A percentile compares a stretch with the other conserved stretches of the same genome.
phyloP scores from a whole-genome alignment of 2,888 invertebrate species.

The Acanthosepion lycidas region DNA sequence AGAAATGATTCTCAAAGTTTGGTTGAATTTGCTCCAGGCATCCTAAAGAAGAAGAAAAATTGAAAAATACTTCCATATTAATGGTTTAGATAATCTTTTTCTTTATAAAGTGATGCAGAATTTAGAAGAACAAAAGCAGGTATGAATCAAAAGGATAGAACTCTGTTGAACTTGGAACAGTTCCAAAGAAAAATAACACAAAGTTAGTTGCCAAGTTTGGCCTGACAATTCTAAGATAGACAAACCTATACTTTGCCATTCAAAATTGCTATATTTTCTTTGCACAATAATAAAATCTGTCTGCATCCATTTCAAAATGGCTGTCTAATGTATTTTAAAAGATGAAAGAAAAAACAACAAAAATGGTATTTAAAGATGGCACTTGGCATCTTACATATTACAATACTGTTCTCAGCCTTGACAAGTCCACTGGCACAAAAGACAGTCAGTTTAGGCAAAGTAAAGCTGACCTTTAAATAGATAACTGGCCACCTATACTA shows the following conservation, averaged over 20 bases:
- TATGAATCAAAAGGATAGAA: conserved; percentile 4
- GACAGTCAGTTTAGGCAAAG: neutral
- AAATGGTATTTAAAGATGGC: neutral
- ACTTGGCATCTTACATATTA: neutral
- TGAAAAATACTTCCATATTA: neutral
- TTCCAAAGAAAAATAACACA: neutral
- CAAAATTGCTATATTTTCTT: conserved; percentile 4
- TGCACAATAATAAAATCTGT: neutral
- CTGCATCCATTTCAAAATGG: neutral
- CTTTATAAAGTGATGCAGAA: neutral
- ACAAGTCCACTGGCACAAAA: neutral
- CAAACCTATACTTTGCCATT: neutral
- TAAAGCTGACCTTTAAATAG: neutral
- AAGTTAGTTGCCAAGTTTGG: neutral
- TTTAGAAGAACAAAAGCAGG: neutral
- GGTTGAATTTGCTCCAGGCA: neutral
- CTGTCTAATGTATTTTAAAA: neutral
- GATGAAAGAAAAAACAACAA: neutral
- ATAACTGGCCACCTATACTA: neutral
- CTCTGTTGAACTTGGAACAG: neutral
- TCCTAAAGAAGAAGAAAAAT: neutral
- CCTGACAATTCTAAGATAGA: neutral
- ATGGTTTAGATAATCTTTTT: neutral
- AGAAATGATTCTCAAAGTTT: neutral
- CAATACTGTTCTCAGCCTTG: neutral